Evolutionary conservation across 2,113 vertebrate genomes (phyloP).

Genomic region (Panurus biarmicus): DNA sequence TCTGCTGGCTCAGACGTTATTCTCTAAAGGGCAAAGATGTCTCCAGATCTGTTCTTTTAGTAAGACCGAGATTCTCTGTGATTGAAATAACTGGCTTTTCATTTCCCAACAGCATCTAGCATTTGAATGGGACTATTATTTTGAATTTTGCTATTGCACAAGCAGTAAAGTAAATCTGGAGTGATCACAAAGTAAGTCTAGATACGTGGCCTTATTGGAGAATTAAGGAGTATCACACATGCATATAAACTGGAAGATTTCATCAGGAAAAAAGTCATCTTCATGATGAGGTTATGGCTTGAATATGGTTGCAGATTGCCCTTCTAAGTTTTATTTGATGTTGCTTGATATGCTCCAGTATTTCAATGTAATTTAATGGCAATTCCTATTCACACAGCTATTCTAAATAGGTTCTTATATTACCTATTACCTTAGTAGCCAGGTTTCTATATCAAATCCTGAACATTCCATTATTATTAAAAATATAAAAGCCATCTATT

Average conservation of each 20-base stretch:
- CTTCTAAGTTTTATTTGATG: conserved; percentile 9
- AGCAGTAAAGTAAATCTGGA: background rate
- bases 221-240: background rate
- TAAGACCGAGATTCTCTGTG: background rate
- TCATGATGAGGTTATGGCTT: background rate
- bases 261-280: background rate
- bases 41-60: background rate
- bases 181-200: background rate
- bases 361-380: conserved; percentile 11
- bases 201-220: background rate
- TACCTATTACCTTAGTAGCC: background rate
- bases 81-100: background rate
- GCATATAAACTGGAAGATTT: background rate
- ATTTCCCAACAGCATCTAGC: background rate
- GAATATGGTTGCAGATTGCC: background rate
- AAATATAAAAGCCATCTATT: conserved; percentile 21
- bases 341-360: conserved; percentile 4
- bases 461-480: conserved; percentile 23
- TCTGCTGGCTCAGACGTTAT: background rate
- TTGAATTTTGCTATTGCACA: background rate
- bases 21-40: background rate
- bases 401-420: conserved; percentile 19
- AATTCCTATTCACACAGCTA: background rate
- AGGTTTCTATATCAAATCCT: conserved; percentile 10
- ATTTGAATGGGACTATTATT: background rate